These are phyloP conservation scores for Lagopus muta DNA, from an alignment of 2,113 vertebrate species.

Conservation along the genomic window DNA sequence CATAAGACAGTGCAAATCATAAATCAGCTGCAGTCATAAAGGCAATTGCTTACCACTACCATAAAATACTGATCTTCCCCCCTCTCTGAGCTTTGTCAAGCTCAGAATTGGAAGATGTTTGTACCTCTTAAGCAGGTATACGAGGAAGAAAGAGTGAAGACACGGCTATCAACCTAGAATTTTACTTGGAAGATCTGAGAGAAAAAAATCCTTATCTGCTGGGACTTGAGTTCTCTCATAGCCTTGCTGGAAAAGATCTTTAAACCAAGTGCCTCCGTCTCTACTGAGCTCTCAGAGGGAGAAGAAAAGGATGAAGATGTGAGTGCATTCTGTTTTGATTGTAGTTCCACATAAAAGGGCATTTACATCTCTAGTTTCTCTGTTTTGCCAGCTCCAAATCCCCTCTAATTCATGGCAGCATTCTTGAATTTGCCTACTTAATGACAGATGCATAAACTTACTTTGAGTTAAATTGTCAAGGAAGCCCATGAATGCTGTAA, in stretches of 20 bases:
- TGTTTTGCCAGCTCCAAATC: background rate
- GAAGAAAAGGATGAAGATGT: background rate
- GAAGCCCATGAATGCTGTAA: background rate
- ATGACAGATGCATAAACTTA: background rate
- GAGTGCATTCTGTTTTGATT: conserved; percentile 13
- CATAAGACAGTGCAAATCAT: conserved; percentile 42
- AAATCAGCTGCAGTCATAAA: conserved; percentile 38
- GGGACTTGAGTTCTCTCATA: background rate
- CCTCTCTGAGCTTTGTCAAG: background rate
- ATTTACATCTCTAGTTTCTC: background rate
- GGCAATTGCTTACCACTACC: conserved; percentile 27
- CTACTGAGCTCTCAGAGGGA: background rate
- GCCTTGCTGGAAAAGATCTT: conserved; percentile 10
- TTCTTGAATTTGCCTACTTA: background rate
- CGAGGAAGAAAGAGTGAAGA: conserved; percentile 38
- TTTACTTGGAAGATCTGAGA: conserved; percentile 39
- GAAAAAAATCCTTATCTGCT: conserved; percentile 35
- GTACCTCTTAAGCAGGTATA: conserved; percentile 45
- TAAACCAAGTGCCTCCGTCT: conserved; percentile 5
- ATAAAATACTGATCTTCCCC: conserved; percentile 53
- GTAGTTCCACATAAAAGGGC: background rate
- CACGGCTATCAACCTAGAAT: conserved; percentile 18
- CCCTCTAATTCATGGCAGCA: background rate
- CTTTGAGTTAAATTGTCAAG: background rate
- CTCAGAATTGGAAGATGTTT: conserved; percentile 4